These are phyloP conservation scores for Halichoerus grypus DNA, from an alignment of 2,113 vertebrate species.

Conservation along the genomic window DNA sequence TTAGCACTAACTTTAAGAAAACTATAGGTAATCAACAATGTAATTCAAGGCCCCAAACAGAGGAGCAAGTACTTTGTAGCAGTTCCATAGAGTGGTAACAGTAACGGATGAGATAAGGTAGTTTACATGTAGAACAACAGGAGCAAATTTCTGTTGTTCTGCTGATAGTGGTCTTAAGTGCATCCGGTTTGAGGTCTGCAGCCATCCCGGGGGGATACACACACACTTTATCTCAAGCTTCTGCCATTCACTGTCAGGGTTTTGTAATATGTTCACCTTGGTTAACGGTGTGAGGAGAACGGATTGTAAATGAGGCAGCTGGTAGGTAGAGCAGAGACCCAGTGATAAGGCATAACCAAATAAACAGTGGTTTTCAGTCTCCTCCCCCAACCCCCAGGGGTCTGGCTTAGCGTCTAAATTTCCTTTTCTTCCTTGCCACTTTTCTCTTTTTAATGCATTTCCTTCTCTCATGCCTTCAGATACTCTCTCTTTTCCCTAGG, in stretches of 20 bases:
- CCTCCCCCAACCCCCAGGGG: not conserved
- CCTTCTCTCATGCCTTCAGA: not conserved
- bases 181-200: not conserved
- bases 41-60: not conserved
- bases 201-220: not conserved
- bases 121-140: not conserved
- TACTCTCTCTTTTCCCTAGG: not conserved
- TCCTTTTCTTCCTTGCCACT: not conserved
- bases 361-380: not conserved
- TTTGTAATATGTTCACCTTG: conserved; percentile 18
- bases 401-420: not conserved
- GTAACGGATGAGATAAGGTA: not conserved
- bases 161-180: not conserved
- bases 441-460: not conserved
- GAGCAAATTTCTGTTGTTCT: not conserved
- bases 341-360: not conserved
- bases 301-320: conserved; percentile 32
- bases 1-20: not conserved
- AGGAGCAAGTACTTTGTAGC: not conserved
- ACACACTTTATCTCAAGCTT: not conserved
- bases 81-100: not conserved
- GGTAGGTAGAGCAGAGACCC: not conserved
- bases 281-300: conserved; percentile 12
- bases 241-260: not conserved
- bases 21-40: not conserved